Base-by-base conservation (phyloP, 2,888 invertebrate species). In the Melinopterus prodromus region DNA sequence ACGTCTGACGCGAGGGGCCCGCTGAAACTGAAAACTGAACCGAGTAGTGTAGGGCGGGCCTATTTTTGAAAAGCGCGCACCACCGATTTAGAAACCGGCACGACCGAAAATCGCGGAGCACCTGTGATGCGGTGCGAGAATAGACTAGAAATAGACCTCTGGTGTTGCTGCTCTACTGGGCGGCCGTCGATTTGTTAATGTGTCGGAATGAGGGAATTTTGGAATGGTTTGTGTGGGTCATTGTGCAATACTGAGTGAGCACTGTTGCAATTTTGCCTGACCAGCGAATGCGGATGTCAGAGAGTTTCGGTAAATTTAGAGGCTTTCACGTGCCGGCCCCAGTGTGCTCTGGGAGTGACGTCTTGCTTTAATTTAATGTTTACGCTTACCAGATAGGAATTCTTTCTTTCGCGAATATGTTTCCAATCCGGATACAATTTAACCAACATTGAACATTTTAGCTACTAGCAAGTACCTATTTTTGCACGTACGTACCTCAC, bases 1-100 rank as follows among this genome's bases (percentile, higher is more conserved):
- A 6, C 53, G 53, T 53, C 7, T 53, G 53, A 12, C 53, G 53
- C 53, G 53, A 53, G 74, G 35, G 74, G n/a, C 35, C 36, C 26
- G 74, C 35, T 35, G 74, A 74, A 74, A 74, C 74, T 74, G 74
- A 74, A 74, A 74, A 74, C 74, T 37, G 74, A 35, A 37, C 74
- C 36, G 36, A 37, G 35, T 37, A 35, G 37, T 36, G 74, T 74
- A 36, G 74, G 74, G n/a, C 74, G 74, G 74, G n/a, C 74, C 74
- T 74, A 74, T 74, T 74, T 53, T 74, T 37, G 74, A 74, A 74
- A 74, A 74, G 36, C 37, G 74, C 36, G 37, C 74, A 36, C 36
- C n/a, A 74, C 74, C n/a, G 36, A 74, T 26, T 74, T 74, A 74
- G 74, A 74, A 74, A 53, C 53, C 53, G 53, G 53, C 53, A 53